These are phyloP conservation scores for Coranthus polyacanthus DNA, from an alignment of 2,797 vertebrate genomes.

Conservation along the genomic window DNA sequence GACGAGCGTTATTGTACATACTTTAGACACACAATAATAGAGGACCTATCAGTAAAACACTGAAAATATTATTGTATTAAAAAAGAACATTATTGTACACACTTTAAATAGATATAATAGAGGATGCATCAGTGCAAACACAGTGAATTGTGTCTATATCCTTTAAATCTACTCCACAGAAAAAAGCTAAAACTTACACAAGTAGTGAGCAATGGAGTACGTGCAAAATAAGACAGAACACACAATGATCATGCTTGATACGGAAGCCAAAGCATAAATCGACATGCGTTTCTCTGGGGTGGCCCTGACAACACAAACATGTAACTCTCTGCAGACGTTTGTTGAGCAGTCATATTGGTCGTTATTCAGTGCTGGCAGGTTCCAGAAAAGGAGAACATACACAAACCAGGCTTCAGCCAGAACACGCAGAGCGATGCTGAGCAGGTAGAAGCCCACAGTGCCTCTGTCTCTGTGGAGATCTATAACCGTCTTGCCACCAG, in stretches of 20 bases:
- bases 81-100: not conserved
- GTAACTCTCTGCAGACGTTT: slow-evolving; percentile 1
- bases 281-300: slow-evolving; percentile 65
- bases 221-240: slow-evolving; percentile 57
- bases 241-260: slow-evolving; percentile 50
- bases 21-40: not conserved
- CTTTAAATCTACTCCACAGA: not conserved
- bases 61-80: too few species aligned
- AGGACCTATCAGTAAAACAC: too few species aligned
- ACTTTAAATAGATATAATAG: not conserved
- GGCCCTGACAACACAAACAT: slow-evolving; percentile 24
- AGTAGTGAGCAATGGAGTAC: slow-evolving; percentile 43
- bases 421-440: slow-evolving; percentile 59
- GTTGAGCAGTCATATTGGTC: not conserved
- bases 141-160: not conserved
- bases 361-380: slow-evolving; percentile 49
- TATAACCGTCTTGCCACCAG: slow-evolving; percentile 20
- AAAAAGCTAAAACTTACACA: slow-evolving; percentile 40
- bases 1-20: too few species aligned
- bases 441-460: slow-evolving; percentile 58
- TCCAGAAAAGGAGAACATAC: slow-evolving; percentile 62
- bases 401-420: slow-evolving; percentile 60
- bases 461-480: slow-evolving; percentile 65
- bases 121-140: not conserved
- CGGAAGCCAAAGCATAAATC: slow-evolving; percentile 62